These are phyloP conservation scores for Bovichtus diacanthus DNA, from an alignment of 2,797 vertebrate genomes.

Conservation along the genomic window DNA sequence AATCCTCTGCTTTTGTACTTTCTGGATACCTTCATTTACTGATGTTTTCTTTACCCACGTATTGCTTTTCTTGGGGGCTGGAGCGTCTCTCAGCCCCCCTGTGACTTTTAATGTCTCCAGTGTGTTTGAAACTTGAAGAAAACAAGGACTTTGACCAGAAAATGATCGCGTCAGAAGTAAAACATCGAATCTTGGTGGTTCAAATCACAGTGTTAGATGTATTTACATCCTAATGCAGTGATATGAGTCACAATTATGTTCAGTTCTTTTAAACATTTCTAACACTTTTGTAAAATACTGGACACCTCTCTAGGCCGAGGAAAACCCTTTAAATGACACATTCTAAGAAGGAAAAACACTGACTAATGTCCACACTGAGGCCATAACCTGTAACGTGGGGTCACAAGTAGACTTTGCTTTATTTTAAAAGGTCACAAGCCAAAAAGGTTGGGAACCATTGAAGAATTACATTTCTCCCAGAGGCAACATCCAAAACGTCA, in stretches of 20 bases:
- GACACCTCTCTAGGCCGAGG: neutral
- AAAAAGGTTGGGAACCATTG: neutral
- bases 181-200: neutral
- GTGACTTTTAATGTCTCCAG: slow-evolving; percentile 21
- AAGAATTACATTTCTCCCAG: neutral
- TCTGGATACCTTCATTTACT: slow-evolving; percentile 34
- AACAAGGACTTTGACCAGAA: too few relatives aligned
- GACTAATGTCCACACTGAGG: neutral
- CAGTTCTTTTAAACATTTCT: neutral
- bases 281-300: neutral
- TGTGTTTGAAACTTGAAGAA: slow-evolving; percentile 39
- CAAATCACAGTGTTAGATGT: neutral
- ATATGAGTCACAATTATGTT: neutral
- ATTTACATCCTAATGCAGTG: neutral
- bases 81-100: slow-evolving; percentile 22
- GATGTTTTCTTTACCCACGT: slow-evolving; percentile 39
- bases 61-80: slow-evolving; percentile 29
- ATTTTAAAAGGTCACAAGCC: neutral
- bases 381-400: neutral
- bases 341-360: too few relatives aligned
- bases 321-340: neutral
- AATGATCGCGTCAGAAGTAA: too few relatives aligned
- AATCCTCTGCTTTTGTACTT: slow-evolving; percentile 40
- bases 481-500: neutral
- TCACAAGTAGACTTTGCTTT: neutral